Evolutionary conservation across 1,140 invertebrate genomes (phyloP).

Genomic region (Chelonus insularis): DNA sequence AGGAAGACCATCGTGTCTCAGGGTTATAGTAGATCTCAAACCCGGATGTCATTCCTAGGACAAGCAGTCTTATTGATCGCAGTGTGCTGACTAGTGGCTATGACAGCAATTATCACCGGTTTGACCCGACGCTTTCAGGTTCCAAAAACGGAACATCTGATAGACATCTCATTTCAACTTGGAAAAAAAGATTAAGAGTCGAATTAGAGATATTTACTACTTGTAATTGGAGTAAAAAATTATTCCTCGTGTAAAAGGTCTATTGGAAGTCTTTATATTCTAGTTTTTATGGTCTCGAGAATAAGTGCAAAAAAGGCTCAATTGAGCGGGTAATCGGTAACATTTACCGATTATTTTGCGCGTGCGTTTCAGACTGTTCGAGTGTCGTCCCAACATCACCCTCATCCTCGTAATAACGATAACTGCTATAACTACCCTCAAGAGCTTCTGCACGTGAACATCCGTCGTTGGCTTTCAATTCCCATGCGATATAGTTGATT

Average conservation of each 20-base stretch:
- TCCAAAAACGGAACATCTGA: background rate
- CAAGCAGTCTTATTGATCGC: slow-evolving; percentile 17
- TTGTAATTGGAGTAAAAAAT: background rate
- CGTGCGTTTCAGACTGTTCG: background rate
- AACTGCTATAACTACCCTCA: background rate
- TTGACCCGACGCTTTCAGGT: slow-evolving; percentile 14
- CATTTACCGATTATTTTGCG: slow-evolving; percentile 18
- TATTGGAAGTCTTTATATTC: slow-evolving; percentile 21
- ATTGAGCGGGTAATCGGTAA: slow-evolving; percentile 22
- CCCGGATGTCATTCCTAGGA: background rate
- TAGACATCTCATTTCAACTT: background rate
- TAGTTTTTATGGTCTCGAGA: background rate
- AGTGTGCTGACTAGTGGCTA: slow-evolving; percentile 3
- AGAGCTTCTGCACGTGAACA: slow-evolving; percentile 8
- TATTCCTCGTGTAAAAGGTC: background rate
- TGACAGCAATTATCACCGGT: slow-evolving; percentile 29
- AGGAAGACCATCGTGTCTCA: slow-evolving; percentile 8
- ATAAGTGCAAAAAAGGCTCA: slow-evolving; percentile 3
- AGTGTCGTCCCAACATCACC: background rate
- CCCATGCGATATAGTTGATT: background rate
- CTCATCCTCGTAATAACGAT: background rate
- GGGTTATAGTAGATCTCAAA: slow-evolving; percentile 1
- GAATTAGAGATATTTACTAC: too few relatives aligned
- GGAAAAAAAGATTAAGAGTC: background rate
- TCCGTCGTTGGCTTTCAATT: slow-evolving; percentile 3